Evolutionary conservation across 2,113 vertebrate genomes (phyloP).

Genomic region (Cardinalis cardinalis): DNA sequence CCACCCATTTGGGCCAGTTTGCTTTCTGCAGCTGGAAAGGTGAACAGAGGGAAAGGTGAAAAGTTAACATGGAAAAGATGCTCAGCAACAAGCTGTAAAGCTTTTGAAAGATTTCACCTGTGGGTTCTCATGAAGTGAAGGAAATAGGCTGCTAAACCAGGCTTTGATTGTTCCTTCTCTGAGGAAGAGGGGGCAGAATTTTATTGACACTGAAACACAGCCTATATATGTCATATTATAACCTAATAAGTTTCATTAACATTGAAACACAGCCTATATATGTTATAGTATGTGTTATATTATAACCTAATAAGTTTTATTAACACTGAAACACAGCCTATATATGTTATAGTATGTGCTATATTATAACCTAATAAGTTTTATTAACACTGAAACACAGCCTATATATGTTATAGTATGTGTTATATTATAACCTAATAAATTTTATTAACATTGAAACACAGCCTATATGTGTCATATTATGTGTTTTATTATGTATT

Average conservation of each 20-base stretch:
- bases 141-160: not conserved
- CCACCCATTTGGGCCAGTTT: not conserved
- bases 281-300: not conserved
- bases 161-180: not conserved
- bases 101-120: not conserved
- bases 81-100: not conserved
- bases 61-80: not conserved
- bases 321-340: too few species aligned
- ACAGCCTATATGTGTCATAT: not conserved
- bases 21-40: not conserved
- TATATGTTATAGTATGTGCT: too few species aligned
- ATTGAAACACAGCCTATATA: too few species aligned
- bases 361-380: not conserved
- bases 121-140: not conserved
- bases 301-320: too few species aligned
- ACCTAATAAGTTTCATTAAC: too few species aligned
- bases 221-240: not conserved
- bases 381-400: not conserved
- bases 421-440: too few species aligned
- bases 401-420: too few species aligned
- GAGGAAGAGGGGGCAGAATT: not conserved
- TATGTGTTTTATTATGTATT: too few species aligned
- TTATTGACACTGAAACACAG: not conserved
- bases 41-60: not conserved
- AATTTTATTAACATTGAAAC: not conserved